Conservation (phyloP, 2,888 invertebrate species). For the Blomia tropicalis region DNA sequence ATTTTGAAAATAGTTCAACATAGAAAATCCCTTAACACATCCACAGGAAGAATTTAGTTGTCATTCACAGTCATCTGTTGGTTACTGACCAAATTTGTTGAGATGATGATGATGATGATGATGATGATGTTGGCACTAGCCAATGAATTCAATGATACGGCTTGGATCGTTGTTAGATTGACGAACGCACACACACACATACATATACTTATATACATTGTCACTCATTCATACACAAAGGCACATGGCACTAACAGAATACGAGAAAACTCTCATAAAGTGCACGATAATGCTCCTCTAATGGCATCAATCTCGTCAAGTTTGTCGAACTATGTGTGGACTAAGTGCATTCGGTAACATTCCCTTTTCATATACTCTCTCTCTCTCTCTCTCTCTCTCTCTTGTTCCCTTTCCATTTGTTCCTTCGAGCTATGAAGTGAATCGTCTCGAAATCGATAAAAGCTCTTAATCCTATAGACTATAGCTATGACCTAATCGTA, state of each 20-base stretch:
- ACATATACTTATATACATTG: no score
- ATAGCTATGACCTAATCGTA: background rate
- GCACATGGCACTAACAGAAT: background rate
- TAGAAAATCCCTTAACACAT: background rate
- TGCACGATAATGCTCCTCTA: slow-evolving; percentile 6
- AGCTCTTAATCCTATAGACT: slow-evolving; percentile 7
- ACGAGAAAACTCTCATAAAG: background rate
- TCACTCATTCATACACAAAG: background rate
- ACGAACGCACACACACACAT: no score
- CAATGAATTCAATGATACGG: no score
- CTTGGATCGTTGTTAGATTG: no score
- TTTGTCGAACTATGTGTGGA: background rate
- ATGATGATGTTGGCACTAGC: no score
- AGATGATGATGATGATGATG: no score
- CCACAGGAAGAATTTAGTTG: no score
- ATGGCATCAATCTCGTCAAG: slow-evolving; percentile 11
- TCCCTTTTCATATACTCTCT: background rate
- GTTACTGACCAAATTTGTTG: no score
- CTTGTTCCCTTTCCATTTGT: no score
- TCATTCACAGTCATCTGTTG: no score
- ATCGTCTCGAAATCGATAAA: background rate
- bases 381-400: no score
- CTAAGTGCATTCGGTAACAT: background rate
- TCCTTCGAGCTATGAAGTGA: no score
- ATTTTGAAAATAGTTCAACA: background rate